A percentile compares a stretch with the other conserved stretches of the same genome.
Conservation (phyloP, 1,140 invertebrate genomes). For the Magallana ariakensis region DNA sequence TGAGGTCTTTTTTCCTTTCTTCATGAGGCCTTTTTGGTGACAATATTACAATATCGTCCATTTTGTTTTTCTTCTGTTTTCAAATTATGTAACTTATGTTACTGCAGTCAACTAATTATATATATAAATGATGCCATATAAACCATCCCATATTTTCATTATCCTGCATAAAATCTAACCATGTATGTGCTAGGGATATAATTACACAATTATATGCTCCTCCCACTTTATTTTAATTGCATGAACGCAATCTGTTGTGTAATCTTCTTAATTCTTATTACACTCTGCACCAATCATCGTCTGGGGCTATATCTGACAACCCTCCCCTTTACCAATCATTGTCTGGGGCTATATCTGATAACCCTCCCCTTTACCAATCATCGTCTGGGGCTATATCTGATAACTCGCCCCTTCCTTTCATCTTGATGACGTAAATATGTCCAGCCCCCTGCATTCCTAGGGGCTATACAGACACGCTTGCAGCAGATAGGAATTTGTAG, state of each 20-base stretch:
- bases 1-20: neutral
- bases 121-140: no score
- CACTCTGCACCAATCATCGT: no score
- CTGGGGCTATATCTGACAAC: no score
- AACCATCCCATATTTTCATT: neutral
- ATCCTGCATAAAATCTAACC: neutral
- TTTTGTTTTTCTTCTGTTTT: neutral
- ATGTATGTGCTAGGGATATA: neutral
- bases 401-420: neutral
- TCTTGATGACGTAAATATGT: neutral
- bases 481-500: no score
- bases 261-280: no score
- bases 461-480: neutral
- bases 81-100: neutral
- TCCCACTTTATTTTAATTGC: neutral
- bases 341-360: no score
- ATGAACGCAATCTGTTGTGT: no score
- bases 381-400: neutral
- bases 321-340: no score
- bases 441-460: neutral
- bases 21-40: neutral
- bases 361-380: no score
- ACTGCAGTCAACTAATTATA: neutral
- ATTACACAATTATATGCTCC: neutral
- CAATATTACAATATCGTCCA: neutral